phyloP scores from a whole-genome alignment of 2,113 vertebrate genomes.

The Microcebus lehilahytsara region DNA sequence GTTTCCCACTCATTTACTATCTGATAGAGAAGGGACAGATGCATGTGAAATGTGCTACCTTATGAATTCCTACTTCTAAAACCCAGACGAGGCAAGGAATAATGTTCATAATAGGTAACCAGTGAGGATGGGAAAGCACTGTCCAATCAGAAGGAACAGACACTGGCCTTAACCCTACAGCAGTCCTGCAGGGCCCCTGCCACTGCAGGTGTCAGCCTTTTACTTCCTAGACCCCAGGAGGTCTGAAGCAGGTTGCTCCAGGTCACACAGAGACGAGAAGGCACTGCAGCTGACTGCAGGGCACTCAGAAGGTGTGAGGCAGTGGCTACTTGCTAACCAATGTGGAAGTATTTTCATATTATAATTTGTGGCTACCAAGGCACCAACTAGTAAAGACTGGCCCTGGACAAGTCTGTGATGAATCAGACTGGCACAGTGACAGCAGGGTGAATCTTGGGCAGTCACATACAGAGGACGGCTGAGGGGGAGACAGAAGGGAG shows the following conservation, averaged over 20 bases:
- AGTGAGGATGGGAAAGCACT: not conserved
- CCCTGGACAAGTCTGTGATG: not conserved
- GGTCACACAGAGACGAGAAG: not conserved
- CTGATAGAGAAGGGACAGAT: not conserved
- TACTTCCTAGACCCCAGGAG: not conserved
- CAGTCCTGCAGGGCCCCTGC: too few species aligned
- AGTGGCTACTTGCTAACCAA: not conserved
- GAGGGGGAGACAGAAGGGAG: rapidly evolving
- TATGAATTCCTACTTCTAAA: not conserved
- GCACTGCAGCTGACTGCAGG: not conserved
- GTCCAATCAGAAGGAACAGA: not conserved
- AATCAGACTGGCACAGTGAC: not conserved
- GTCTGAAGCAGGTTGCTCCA: not conserved
- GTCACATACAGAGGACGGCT: not conserved
- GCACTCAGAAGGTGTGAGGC: not conserved
- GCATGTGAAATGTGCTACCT: not conserved
- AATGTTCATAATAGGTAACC: not conserved
- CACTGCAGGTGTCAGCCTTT: not conserved
- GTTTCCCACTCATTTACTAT: not conserved
- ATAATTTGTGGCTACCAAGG: not conserved
- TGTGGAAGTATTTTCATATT: not conserved
- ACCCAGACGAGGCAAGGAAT: not conserved
- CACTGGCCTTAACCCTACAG: not conserved
- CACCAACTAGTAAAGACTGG: not conserved
- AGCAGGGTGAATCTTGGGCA: too few species aligned